Conservation (phyloP, 2,797 vertebrate genomes). For the Pangasius macronema region DNA sequence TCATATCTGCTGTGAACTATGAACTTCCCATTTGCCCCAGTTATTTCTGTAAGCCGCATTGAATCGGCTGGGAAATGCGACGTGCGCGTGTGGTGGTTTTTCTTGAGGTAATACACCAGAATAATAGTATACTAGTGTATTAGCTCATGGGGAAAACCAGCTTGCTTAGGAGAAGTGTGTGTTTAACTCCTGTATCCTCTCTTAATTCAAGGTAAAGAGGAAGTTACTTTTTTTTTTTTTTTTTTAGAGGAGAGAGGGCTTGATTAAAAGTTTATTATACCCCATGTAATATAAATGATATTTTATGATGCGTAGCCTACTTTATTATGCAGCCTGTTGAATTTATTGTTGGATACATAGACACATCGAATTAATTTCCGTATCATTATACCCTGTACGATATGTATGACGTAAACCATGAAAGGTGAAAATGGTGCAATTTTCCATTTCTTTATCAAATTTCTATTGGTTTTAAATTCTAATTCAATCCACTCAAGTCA, state of each 20-base stretch:
- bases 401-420: background rate
- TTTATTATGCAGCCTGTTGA: background rate
- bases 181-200: background rate
- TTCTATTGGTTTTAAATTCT: background rate
- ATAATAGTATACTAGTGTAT: background rate
- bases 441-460: background rate
- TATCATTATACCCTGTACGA: background rate
- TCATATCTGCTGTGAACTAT: background rate
- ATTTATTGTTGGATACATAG: background rate
- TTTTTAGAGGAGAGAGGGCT: background rate
- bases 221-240: background rate
- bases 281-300: background rate
- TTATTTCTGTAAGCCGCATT: too few species aligned
- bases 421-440: background rate
- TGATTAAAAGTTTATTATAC: background rate
- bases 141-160: background rate
- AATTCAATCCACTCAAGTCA: background rate
- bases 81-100: background rate
- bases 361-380: background rate
- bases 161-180: background rate
- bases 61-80: background rate
- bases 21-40: background rate
- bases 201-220: background rate
- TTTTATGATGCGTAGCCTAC: background rate
- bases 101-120: background rate